phyloP scores from a whole-genome alignment of 2,888 invertebrate genomes.

The Strigamia crassipes region DNA sequence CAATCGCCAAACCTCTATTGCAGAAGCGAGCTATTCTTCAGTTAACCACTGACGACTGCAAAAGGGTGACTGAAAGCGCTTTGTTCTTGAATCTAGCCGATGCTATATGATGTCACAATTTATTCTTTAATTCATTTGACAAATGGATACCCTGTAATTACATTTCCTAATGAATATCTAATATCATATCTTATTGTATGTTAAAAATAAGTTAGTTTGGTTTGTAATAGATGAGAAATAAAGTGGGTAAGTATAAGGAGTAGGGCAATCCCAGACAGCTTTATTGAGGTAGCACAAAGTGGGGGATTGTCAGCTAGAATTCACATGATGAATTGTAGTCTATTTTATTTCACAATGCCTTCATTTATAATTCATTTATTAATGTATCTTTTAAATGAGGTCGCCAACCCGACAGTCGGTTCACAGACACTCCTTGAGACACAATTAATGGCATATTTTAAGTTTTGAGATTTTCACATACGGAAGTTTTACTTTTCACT shows the following conservation, averaged over 20 bases:
- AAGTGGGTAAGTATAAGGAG: neutral
- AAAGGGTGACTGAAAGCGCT: too few relatives aligned
- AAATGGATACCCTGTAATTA: too few relatives aligned
- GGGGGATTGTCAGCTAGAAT: neutral
- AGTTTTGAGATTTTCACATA: neutral
- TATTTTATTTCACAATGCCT: slow-evolving; percentile 8
- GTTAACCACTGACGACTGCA: too few relatives aligned
- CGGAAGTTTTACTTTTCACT: neutral
- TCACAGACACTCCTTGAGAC: neutral
- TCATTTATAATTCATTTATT: slow-evolving; percentile 33
- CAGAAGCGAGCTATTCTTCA: too few relatives aligned
- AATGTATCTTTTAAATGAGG: slow-evolving; percentile 13
- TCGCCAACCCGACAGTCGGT: neutral
- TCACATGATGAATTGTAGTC: neutral
- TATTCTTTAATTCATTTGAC: too few relatives aligned
- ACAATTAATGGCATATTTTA: slow-evolving; percentile 20
- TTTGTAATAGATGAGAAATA: neutral
- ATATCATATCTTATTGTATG: neutral
- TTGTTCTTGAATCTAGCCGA: too few relatives aligned
- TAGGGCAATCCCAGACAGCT: neutral
- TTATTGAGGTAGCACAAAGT: neutral
- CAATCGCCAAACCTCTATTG: too few relatives aligned
- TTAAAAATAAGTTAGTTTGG: neutral
- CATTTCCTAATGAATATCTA: too few relatives aligned
- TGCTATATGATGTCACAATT: too few relatives aligned